Percentiles rank a stretch among this genome's conserved stretches.
phyloP scores from a whole-genome alignment of 2,888 invertebrate genomes.

The Drosophila anceps region DNA sequence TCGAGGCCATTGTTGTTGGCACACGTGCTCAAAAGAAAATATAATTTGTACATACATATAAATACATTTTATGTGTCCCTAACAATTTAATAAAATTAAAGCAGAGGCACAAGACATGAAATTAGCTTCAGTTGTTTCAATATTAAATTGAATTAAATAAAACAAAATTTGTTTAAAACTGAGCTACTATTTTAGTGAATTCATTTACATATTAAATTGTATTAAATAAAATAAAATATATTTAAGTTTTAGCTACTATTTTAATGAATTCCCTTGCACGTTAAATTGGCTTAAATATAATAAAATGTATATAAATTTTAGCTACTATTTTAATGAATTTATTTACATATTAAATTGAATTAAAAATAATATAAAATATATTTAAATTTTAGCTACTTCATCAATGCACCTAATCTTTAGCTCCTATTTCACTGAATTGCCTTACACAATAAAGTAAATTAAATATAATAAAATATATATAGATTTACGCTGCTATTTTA shows the following conservation, averaged over 20 bases:
- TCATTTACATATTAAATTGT: not conserved
- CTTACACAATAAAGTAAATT: not conserved
- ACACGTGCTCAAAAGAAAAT: conserved; percentile 28
- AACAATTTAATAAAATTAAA: not conserved
- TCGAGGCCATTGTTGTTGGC: conserved; percentile 38
- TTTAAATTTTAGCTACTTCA: too few relatives aligned
- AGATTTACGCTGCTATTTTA: not conserved
- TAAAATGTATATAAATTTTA: not conserved
- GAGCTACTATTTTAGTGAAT: not conserved
- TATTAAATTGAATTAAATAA: not conserved
- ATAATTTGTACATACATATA: conserved; percentile 10
- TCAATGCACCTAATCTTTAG: too few relatives aligned
- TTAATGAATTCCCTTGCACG: not conserved
- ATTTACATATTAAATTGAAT: not conserved
- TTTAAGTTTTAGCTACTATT: not conserved
- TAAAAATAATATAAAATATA: not conserved
- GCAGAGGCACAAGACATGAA: not conserved
- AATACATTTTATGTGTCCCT: conserved; percentile 15
- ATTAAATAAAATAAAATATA: not conserved
- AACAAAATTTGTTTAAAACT: not conserved
- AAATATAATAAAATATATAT: not conserved
- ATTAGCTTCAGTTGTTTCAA: not conserved
- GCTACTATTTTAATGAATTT: not conserved
- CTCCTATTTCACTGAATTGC: too few relatives aligned
- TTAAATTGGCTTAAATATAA: not conserved